phyloP scores from a whole-genome alignment of 1,140 invertebrate species.

The Plectus sambesii region DNA sequence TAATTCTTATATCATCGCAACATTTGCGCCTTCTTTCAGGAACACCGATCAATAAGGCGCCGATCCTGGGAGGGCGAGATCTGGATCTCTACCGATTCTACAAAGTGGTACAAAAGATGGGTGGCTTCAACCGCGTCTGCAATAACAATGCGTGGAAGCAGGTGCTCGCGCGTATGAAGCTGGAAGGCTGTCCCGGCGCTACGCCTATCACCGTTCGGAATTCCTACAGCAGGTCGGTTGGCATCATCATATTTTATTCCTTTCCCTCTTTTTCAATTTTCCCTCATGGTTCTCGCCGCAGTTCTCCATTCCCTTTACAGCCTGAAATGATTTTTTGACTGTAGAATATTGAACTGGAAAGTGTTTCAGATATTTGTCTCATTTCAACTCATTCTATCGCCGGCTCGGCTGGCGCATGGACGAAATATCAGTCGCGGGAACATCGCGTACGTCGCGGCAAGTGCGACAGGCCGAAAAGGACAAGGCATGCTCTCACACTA shows the following conservation, averaged over 20 bases:
- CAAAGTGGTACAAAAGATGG: conserved; percentile 70
- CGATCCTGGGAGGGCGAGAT: conserved; percentile 72
- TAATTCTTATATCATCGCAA: conserved; percentile 1
- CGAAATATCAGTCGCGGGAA: no score
- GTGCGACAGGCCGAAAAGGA: no score
- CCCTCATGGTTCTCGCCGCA: no score
- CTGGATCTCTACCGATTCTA: conserved; percentile 85
- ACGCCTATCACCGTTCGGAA: conserved; percentile 18
- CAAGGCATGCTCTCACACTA: no score
- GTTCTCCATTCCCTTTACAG: no score
- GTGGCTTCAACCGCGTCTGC: conserved; percentile 77
- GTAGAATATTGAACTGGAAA: no score
- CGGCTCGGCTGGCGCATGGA: conserved; percentile 20
- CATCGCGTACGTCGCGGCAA: no score
- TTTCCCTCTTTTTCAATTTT: no score
- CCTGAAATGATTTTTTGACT: no score
- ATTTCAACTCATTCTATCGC: conserved; percentile 19
- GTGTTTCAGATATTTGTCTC: conserved; percentile 18
- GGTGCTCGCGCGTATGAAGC: conserved; percentile 13
- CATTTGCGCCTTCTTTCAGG: no score
- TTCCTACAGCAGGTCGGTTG: conserved; percentile 9
- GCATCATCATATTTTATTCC: background rate
- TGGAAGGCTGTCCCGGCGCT: conserved; percentile 21
- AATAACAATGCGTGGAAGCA: conserved; percentile 18
- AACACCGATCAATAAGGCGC: conserved; percentile 85